Evolutionary conservation across 1,140 invertebrate genomes (phyloP), one percentile per base, ranked within the genome.

Genomic region (Heterodera schachtii): DNA sequence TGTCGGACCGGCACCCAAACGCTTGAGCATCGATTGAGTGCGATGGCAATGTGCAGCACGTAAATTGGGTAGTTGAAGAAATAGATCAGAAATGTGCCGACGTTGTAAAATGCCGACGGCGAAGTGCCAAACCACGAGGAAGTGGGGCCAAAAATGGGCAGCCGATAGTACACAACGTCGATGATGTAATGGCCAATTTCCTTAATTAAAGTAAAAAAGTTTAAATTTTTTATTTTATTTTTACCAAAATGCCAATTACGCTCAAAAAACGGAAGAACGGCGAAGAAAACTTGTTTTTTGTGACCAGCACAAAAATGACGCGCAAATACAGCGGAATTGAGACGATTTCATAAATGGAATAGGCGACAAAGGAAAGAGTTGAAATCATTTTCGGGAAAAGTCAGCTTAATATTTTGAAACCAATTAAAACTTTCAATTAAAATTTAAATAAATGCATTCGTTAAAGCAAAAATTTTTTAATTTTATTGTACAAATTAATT

Each of bases 301-400:
- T 43, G 69, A 71, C 2, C 69, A 71, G 31, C 3, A 71, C 69
- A 11, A 13, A 41, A 41, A 71, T 41, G 69, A 71, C 41, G 69
- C 69, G 69, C 69, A 71, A 11, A 46, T 71, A 71, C 5, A 71
- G 69, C 69, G 69, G 69, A 19, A 71, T 71, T n/a, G 69, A 71
- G n/a, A 71, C 31, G 4, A 71, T 9, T 19, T 71, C 69, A n/a
- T 71, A 71, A 11, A 71, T 11, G 21, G 69, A 71, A 71, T 71
- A 71, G 2, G 2, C 69, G 4, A 71, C n/a, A 71, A 71, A 71
- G 7, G 69, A 41, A 46, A 41, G 31, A 1, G 44, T 46, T 41
- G 69, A 46, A 71, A 71, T 13, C 69, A 71, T 71, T 71, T 71
- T 71, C 19, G 13, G 11, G 13, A 19, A 64, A 64, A 19, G 11